Percentiles rank a stretch among this genome's conserved stretches.
These are phyloP conservation scores for Holacanthella duospinosa DNA, from an alignment of 2,888 invertebrate genomes.

Conservation along the genomic window DNA sequence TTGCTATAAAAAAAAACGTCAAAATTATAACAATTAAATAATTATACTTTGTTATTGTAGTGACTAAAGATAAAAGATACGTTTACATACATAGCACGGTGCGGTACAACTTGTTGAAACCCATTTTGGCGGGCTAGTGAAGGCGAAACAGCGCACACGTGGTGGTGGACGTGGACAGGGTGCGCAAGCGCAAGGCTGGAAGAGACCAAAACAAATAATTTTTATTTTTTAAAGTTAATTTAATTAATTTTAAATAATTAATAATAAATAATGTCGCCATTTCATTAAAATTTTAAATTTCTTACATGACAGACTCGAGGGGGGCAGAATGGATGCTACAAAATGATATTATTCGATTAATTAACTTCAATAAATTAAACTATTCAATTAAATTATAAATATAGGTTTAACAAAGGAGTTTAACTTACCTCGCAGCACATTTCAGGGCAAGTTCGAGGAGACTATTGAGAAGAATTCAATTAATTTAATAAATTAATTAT, in stretches of 20 bases:
- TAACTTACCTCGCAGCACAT: not conserved
- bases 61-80: too few relatives aligned
- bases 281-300: too few relatives aligned
- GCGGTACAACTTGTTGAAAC: not conserved
- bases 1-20: not conserved
- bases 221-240: not conserved
- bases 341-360: too few relatives aligned
- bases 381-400: too few relatives aligned
- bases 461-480: not conserved
- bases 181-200: not conserved
- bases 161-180: not conserved
- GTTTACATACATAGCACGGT: not conserved
- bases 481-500: not conserved
- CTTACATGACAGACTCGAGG: not conserved
- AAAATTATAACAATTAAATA: not conserved
- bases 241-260: too few relatives aligned
- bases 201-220: not conserved
- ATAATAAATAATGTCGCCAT: too few relatives aligned
- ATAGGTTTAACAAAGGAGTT: too few relatives aligned
- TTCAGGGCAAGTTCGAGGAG: not conserved
- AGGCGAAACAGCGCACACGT: not conserved
- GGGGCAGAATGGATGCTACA: not conserved
- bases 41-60: not conserved
- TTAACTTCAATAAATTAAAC: too few relatives aligned
- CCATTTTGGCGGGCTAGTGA: not conserved